Evolutionary conservation across 2,113 vertebrate species (phyloP).

Genomic region (Muntiacus muntjak): DNA sequence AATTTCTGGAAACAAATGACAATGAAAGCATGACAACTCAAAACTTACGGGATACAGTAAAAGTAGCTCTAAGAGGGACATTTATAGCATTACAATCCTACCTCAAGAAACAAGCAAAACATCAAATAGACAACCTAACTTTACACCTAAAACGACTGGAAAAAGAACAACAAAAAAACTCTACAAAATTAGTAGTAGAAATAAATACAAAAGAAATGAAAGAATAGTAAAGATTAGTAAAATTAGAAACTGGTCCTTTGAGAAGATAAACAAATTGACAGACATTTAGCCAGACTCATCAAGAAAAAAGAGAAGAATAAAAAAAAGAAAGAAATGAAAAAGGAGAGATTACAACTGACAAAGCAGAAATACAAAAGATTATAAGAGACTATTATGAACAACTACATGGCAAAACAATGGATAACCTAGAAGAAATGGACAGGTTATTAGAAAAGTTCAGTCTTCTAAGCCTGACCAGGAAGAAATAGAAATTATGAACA

Average conservation of each 20-base stretch:
- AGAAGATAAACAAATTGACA: background rate
- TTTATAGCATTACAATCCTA: background rate
- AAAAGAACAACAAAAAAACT: background rate
- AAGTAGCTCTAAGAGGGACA: background rate
- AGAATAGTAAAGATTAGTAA: background rate
- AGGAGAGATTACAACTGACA: background rate
- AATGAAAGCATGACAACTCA: background rate
- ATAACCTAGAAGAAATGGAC: background rate
- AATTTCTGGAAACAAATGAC: background rate
- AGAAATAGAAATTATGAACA: background rate
- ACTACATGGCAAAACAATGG: background rate
- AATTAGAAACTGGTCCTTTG: background rate
- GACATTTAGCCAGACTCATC: background rate
- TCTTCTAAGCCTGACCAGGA: background rate
- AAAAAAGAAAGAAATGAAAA: background rate
- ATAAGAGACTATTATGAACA: background rate
- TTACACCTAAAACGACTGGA: background rate
- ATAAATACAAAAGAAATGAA: background rate
- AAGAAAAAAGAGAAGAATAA: background rate
- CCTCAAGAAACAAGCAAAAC: background rate
- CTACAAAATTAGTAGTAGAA: background rate
- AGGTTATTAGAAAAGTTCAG: background rate
- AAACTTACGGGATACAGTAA: background rate
- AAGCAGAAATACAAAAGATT: background rate
- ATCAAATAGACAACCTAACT: background rate